Percentiles rank a stretch among this genome's conserved stretches.
Conservation (phyloP, 2,888 invertebrate genomes). For the Kuschelorhynchus macadamiae region DNA sequence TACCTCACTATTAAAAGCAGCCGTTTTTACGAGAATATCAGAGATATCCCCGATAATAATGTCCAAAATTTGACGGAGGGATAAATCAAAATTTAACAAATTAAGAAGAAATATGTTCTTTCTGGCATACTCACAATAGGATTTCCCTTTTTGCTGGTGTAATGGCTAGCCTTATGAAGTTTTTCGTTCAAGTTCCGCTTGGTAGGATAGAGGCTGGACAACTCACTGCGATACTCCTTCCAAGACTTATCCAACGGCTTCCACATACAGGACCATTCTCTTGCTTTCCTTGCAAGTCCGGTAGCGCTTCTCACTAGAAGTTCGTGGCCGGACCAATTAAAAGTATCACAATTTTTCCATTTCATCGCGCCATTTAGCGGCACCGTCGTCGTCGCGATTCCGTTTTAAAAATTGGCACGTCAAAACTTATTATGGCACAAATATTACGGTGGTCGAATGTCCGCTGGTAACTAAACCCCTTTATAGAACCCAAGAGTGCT, state of each 20-base stretch:
- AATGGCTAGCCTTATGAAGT: slow-evolving; percentile 33
- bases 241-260: slow-evolving; percentile 33
- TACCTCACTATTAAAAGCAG: too few relatives aligned
- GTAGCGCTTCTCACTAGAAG: slow-evolving; percentile 12
- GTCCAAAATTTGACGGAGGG: too few relatives aligned
- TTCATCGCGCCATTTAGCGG: slow-evolving; percentile 29
- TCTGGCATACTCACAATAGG: too few relatives aligned
- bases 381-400: slow-evolving; percentile 27
- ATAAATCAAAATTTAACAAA: too few relatives aligned
- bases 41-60: too few relatives aligned
- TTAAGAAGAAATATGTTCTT: too few relatives aligned
- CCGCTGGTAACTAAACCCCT: too few relatives aligned
- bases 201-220: slow-evolving; percentile 32
- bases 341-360: slow-evolving; percentile 31
- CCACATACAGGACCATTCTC: slow-evolving; percentile 19
- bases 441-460: too few relatives aligned
- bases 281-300: slow-evolving; percentile 9
- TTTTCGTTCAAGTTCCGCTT: slow-evolving; percentile 34
- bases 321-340: not conserved
- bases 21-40: too few relatives aligned
- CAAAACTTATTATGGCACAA: too few relatives aligned
- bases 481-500: too few relatives aligned
- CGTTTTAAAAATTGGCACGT: too few relatives aligned
- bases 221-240: slow-evolving; percentile 26
- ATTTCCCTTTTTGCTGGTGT: slow-evolving; percentile 40